Evolutionary conservation across 92 coral and sea anemone species (phyloP).

Genomic region (Blastomussa wellsi): DNA sequence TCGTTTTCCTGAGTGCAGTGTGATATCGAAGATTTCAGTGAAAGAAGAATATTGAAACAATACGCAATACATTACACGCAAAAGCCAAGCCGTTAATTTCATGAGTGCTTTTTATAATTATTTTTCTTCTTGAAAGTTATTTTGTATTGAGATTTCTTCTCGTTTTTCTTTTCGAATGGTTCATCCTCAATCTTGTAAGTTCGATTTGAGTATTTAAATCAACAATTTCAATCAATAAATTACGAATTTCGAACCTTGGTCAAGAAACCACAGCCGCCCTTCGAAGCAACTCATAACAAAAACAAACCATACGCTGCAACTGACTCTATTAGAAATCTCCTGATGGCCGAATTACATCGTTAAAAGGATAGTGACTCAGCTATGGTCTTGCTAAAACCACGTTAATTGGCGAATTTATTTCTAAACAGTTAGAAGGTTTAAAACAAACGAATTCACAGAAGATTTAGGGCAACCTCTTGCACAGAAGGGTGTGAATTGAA

Average conservation of each 20-base stretch:
- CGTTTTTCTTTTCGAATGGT: not conserved
- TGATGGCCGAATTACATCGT: not conserved
- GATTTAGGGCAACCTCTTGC: not conserved
- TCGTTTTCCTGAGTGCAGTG: not conserved
- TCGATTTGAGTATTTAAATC: not conserved
- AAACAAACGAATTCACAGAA: not conserved
- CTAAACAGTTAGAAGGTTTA: not conserved
- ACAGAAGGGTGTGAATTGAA: not conserved
- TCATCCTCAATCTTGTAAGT: not conserved
- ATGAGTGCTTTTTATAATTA: not conserved
- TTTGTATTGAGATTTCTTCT: not conserved
- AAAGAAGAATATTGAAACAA: not conserved
- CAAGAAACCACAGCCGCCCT: not conserved
- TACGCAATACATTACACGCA: not conserved
- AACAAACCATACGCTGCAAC: not conserved
- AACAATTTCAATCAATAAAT: not conserved
- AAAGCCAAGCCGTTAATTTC: not conserved
- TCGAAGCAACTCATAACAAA: not conserved
- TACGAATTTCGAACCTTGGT: slow-evolving; percentile 4
- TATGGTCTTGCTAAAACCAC: not conserved
- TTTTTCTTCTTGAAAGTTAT: not conserved
- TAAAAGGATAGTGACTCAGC: not conserved
- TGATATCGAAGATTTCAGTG: not conserved
- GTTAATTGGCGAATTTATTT: not conserved
- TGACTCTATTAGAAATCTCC: not conserved